Base-by-base conservation (phyloP, 2,113 vertebrate genomes). In the Ptychochromis oligacanthus region DNA sequence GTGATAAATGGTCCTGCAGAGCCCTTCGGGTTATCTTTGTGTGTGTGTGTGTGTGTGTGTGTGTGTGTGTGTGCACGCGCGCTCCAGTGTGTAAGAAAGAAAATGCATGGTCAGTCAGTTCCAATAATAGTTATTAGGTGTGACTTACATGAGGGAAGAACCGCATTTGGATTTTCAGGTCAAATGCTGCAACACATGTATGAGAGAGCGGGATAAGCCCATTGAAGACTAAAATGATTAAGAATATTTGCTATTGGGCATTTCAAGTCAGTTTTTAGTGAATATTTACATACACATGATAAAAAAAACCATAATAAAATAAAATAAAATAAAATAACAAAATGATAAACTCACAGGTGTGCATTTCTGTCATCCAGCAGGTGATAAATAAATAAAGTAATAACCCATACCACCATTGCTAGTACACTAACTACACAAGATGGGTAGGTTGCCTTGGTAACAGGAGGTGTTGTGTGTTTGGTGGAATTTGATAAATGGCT, bases 1-100 rank as follows among this genome's bases (percentile, higher is more conserved):
- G 70, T 86, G 87, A 90, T 85, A 77, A 91, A 91, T 79, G 83
- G 70, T 56, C 74, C 72, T 79, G 28, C 40, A 55, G 88, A 93
- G 43, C 38, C 64, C 75, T 82, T 90, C 64, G 81, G 56, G 57
- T 65, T 46, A 56, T 55, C 55, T 60, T 13, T 65, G 17, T 82
- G 20, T 87, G 54, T 70, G 28, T 74, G 64, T 77, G 11, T 15
- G 18, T 28, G 46, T 62, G 77, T 17, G 38, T 70, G 22, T 77
- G 22, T 84, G 28, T 87, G 54, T 76, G 40, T 75, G 75, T 64
- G 17, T 58, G 77, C 49, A 38, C 24, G 72, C 36, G 31, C 11
- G 22, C 8, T 24, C 67, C 38, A 76, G 62, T 46, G 36, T 59
- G 74, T 75, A 6, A 34, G 34, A 82, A 17, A 55, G 17, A 22